Base-by-base conservation (phyloP, 2,797 vertebrate genomes). In the Cynopterus sphinx region DNA sequence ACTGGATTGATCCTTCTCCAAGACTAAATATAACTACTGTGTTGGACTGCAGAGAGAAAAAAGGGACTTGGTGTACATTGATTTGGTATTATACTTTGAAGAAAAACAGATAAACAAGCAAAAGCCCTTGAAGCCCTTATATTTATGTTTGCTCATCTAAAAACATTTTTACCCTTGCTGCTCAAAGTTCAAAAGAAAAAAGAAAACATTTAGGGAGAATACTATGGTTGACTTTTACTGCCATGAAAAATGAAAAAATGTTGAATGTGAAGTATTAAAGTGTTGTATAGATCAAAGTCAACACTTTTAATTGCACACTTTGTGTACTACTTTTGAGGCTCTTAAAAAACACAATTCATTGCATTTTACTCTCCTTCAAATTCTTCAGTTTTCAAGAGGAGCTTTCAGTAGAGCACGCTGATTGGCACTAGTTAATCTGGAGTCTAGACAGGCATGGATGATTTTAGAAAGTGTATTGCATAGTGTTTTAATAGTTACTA, bases 301-400 rank as follows among this genome's bases (percentile, higher is more conserved):
- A 43, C 22, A 22, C 22, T 81, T 91, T n/a, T 21, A 65, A 46
- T 82, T 61, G 39, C 28, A 81, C 36, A 70, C 15, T n/a, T 91
- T 63, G 24, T 81, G 75, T 53, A 22, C 28, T 83, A 43, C 68
- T 9, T 79, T 85, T 93, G 65, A 85, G 43, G 19, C 2, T 84
- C 9, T 84, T 79, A 65, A 43, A 28, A 79, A 68, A 2, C 15
- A 63, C 1, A 82, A 36, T 57, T 70, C 24, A 41, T 61, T 87
- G 39, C 17, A 68, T 57, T 88, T 78, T 93, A 17, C 53, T 74
- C 9, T 91, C 39, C 15, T 71, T 93, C 73, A 85, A 86, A 70
- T 68, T 77, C 51, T 92, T 85, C 24, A 74, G 57, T 65, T 94
- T 90, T 74, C 51, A 74, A 68, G n/a, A 91, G 43, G 53, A 59